Conservation (phyloP, 2,797 vertebrate species). For the Helicolenus hilgendorfi region DNA sequence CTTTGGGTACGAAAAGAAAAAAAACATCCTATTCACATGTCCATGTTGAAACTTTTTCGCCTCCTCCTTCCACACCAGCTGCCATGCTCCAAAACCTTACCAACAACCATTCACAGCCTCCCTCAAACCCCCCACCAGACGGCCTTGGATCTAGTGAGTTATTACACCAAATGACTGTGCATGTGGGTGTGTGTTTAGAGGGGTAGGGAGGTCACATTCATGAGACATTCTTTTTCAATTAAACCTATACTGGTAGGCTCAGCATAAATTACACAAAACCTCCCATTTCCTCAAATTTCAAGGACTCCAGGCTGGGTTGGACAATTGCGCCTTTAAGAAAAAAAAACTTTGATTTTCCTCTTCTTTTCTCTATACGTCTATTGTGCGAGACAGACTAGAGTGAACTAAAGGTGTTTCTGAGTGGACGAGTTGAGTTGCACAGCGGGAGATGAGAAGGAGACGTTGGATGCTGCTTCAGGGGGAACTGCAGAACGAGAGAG, state of each 20-base stretch:
- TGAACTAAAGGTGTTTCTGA: conserved; percentile 70
- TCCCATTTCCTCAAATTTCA: conserved; percentile 77
- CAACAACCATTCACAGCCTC: conserved; percentile 44
- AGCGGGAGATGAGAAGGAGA: conserved; percentile 62
- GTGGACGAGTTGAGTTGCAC: conserved; percentile 69
- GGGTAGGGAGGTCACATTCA: conserved; percentile 35
- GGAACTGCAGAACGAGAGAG: conserved; percentile 40
- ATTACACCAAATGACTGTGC: conserved; percentile 74
- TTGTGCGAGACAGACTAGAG: conserved; percentile 59
- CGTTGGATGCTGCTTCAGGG: conserved; percentile 65
- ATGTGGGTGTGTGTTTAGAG: conserved; percentile 38
- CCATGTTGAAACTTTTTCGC: conserved; percentile 30
- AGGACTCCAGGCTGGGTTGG: conserved; percentile 47
- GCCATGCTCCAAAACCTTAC: conserved; percentile 33
- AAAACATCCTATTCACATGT: not conserved
- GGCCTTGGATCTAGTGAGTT: conserved; percentile 70
- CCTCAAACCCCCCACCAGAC: conserved; percentile 56
- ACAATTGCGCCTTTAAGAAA: conserved; percentile 43
- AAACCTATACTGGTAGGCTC: conserved; percentile 67
- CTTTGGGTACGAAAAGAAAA: not conserved
- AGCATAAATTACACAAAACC: conserved; percentile 74
- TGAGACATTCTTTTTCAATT: conserved; percentile 82
- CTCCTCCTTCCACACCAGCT: conserved; percentile 37
- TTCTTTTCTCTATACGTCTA: conserved; percentile 50
- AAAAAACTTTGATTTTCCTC: conserved; percentile 56